These are phyloP conservation scores for Halocynthia roretzi DNA, from an alignment of 23 tunicate species.

Conservation along the genomic window DNA sequence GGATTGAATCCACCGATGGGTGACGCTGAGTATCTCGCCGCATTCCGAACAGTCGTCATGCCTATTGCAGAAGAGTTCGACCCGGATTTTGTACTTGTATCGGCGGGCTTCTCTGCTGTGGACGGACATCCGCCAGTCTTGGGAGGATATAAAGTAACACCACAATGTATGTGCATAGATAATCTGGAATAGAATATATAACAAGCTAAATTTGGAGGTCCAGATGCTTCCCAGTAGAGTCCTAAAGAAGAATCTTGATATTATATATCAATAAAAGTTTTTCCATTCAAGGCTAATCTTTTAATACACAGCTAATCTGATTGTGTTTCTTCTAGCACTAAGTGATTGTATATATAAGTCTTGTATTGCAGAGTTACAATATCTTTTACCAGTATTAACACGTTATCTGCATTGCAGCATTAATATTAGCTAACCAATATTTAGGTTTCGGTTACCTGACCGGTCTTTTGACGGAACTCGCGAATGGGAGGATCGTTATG, in stretches of 20 bases:
- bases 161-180: slow-evolving; percentile 62
- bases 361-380: background rate
- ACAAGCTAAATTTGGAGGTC: too few species aligned
- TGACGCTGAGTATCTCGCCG: slow-evolving; percentile 86
- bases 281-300: too few species aligned
- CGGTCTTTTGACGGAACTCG: slow-evolving; percentile 29
- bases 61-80: slow-evolving; percentile 65
- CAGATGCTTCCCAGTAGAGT: too few species aligned
- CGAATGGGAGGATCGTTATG: slow-evolving; percentile 69
- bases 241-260: too few species aligned
- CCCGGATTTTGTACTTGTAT: slow-evolving; percentile 82
- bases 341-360: too few species aligned
- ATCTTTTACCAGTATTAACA: background rate
- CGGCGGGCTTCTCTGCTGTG: slow-evolving; percentile 88
- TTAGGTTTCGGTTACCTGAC: slow-evolving; percentile 83
- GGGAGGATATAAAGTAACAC: slow-evolving; percentile 71
- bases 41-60: slow-evolving; percentile 72
- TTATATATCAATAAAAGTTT: too few species aligned
- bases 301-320: too few species aligned
- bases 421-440: background rate
- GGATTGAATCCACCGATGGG: slow-evolving; percentile 56
- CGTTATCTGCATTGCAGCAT: background rate
- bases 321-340: too few species aligned
- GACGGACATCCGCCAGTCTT: slow-evolving; percentile 61
- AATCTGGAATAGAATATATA: background rate